Base-by-base conservation (phyloP, 2,113 vertebrate species). In the Cyrtonyx montezumae region DNA sequence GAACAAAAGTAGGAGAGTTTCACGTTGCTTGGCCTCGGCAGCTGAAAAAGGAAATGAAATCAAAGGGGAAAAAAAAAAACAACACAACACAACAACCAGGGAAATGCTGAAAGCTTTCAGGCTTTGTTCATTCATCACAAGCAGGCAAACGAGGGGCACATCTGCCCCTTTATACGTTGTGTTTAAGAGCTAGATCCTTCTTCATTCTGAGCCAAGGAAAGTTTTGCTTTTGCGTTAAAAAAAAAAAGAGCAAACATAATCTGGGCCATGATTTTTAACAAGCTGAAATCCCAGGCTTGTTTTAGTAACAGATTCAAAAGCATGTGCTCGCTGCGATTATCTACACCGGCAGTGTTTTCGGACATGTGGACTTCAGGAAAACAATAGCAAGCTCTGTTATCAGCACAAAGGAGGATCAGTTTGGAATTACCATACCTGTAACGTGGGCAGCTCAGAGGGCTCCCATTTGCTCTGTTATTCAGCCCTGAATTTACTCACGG, bases 391-490 rank as follows among this genome's bases (percentile, higher is more conserved):
- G 90, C 87, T 75, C 90, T 92, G 94, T 96, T 96, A 94, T 92
- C 93, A 90, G 91, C 93, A 96, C 95, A 96, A 96, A 94, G 94
- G 87, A 94, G 95, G 94, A 95, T 96, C 96, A 96, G 87, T 95
- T 91, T 81, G 96, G 94, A 95, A 96, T 96, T 93, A 88, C 74
- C 11, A 8, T 95, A 95, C 94, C 93, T 95, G 90, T 94, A 93
- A 92, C 0, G 3, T 69, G 28, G 79, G 56, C 89, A 90, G 89
- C 89, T 89, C 68, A 20, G 84, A 96, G 79, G 79, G 56, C 92
- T 94, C 89, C 65, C 73, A 91, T 78, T 67, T 53, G 37, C 79
- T 20, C 82, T 87, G 90, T 34, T 91, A 32, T 75, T 96, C 71
- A 63, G 65, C 68, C 74, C 34, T 46, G 76, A 90, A 83, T 90